A percentile compares a stretch with the other conserved stretches of the same genome.
Conservation (phyloP, 23 tunicate species). For the Trididemnum miniatum region DNA sequence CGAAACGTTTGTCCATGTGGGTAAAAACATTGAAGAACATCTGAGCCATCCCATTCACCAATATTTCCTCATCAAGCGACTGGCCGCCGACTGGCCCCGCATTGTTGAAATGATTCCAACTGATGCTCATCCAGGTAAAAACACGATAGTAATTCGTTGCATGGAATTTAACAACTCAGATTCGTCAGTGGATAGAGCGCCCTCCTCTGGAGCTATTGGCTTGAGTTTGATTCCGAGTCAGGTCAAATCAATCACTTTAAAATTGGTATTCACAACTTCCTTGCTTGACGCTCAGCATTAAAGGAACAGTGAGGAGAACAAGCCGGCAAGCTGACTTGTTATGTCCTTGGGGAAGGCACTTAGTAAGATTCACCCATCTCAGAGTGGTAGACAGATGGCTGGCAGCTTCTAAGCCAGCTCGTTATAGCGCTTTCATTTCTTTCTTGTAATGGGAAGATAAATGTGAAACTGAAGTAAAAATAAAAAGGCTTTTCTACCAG, state of each 20-base stretch:
- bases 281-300: too few species aligned
- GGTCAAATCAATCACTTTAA: neutral
- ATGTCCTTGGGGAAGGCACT: too few species aligned
- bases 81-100: constrained; percentile 62
- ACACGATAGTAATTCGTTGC: neutral
- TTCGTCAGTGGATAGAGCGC: neutral
- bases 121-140: neutral
- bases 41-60: constrained; percentile 87
- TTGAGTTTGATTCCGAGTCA: neutral
- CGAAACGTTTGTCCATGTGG: neutral
- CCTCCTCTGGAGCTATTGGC: neutral
- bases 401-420: too few species aligned
- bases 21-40: constrained; percentile 32
- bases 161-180: neutral
- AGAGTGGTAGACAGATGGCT: too few species aligned
- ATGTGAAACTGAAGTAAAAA: too few species aligned
- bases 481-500: too few species aligned
- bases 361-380: too few species aligned
- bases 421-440: too few species aligned
- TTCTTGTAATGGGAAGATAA: too few species aligned
- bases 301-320: too few species aligned
- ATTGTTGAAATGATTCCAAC: constrained; percentile 32
- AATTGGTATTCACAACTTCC: neutral
- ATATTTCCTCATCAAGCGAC: constrained; percentile 63
- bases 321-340: too few species aligned